Conservation (phyloP, 2,888 invertebrate genomes). For the Strigamia crassipes region DNA sequence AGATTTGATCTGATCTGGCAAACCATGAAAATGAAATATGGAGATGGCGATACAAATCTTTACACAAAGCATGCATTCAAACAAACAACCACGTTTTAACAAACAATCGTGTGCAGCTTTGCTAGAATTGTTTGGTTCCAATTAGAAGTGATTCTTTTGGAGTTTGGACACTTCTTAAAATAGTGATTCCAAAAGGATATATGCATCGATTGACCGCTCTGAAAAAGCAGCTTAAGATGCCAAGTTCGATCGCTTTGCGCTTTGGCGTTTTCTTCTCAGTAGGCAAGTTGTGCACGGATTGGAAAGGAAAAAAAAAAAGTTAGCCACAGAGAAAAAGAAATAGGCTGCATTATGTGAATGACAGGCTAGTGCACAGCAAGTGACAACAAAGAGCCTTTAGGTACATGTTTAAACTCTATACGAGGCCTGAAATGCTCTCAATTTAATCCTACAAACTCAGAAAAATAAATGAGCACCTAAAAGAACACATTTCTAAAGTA, state of each 20-base stretch:
- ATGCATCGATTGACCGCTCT: slow-evolving; percentile 16
- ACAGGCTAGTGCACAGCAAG: neutral
- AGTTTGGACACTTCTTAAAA: slow-evolving; percentile 8
- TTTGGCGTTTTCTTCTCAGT: neutral
- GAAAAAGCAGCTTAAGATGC: slow-evolving; percentile 38
- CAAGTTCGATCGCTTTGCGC: slow-evolving; percentile 16
- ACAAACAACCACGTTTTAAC: neutral
- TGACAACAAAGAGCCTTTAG: slow-evolving; percentile 23
- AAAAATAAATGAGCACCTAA: slow-evolving; percentile 3
- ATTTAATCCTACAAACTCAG: neutral
- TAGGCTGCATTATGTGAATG: slow-evolving; percentile 24
- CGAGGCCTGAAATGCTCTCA: neutral
- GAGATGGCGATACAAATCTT: neutral
- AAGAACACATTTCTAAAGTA: neutral
- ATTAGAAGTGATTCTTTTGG: neutral
- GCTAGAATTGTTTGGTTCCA: neutral
- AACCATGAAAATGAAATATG: slow-evolving; percentile 6
- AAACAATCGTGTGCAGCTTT: neutral
- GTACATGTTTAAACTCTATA: neutral
- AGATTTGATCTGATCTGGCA: slow-evolving; percentile 2
- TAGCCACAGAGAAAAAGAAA: slow-evolving; percentile 7
- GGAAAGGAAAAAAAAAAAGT: neutral
- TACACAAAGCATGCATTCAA: neutral
- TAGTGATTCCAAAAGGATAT: neutral
- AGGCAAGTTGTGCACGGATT: neutral